Base-by-base conservation (phyloP, 2,113 vertebrate species). In the Aspiorhynchus laticeps region DNA sequence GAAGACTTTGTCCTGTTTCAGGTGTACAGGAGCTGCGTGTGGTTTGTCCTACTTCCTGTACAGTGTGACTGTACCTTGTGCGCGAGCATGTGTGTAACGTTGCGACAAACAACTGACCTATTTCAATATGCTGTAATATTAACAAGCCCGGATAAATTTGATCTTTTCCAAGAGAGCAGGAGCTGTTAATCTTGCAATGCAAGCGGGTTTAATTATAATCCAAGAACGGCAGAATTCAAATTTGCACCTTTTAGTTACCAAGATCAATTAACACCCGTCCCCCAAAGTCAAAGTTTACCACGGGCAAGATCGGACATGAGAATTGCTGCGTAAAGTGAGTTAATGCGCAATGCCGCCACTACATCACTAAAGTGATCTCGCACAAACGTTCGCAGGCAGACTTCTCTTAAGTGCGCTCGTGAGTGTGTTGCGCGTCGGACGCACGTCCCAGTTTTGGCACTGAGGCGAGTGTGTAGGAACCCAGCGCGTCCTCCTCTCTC, bases 61-160 rank as follows among this genome's bases (percentile, higher is more conserved):
- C 90, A 90, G 90, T 86, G 65, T 14, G 36, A 86, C 83, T 88
- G 85, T 93, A 92, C 91, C 90, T 93, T 17, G 56, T 90, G 87
- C 85, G 87, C 83, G 85, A 82, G 38, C 87, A 78, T 89, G 84
- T 26, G 67, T 79, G 71, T 28, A 88, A n/a, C 92, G 92, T 91
- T 95, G 94, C 92, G 90, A 93, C 93, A 89, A 94, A 93, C 90
- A 92, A 51, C 87, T 94, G 94, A 95, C 94, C 94, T 91, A 95
- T 95, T 95, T 95, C 91, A 93, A 91, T 83, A 21, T 7, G 56
- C 26, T 61, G 51, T 65, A 69, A 71, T 65, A 14, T 51, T 78
- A 61, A 11, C 31, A 56, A 36, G 43, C 69, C 46, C 36, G 51
- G 15, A 56, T 59, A 75, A 26, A 14, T 63, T 80, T 14, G 14